Evolutionary conservation across 2,797 vertebrate genomes (phyloP).

Genomic region (Lindbergichthys nudifrons): DNA sequence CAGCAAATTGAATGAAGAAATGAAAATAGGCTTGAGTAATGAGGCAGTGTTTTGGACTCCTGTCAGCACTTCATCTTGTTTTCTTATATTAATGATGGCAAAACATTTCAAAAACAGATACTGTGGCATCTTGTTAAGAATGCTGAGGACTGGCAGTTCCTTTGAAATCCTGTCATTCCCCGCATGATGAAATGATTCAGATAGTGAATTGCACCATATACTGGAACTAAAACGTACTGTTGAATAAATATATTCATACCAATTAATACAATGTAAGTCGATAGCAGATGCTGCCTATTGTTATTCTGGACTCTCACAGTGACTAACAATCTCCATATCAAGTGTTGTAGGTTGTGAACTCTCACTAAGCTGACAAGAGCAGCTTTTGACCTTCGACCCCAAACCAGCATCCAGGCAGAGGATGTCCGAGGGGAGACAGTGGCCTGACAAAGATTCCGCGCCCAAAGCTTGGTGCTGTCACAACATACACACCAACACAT

Average conservation of each 20-base stretch:
- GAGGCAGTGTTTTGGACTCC: constrained; percentile 59
- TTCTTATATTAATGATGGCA: constrained; percentile 50
- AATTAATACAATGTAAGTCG: constrained; percentile 9
- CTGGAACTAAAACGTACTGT: background rate
- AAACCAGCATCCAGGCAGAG: constrained; percentile 55
- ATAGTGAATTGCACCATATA: background rate
- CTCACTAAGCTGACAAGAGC: constrained; percentile 70
- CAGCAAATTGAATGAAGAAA: constrained; percentile 65
- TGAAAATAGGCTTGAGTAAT: constrained; percentile 62
- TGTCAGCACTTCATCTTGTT: constrained; percentile 59
- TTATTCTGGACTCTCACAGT: constrained; percentile 36
- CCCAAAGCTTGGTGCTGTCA: constrained; percentile 59
- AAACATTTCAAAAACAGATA: constrained; percentile 45
- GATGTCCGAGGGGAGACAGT: constrained; percentile 56
- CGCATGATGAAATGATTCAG: background rate
- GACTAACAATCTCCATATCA: constrained; percentile 64
- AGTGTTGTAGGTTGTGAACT: constrained; percentile 59
- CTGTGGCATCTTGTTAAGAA: constrained; percentile 16
- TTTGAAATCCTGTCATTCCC: constrained; percentile 23
- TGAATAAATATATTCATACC: background rate
- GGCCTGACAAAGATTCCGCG: constrained; percentile 57
- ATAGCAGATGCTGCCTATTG: constrained; percentile 34
- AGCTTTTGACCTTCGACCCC: constrained; percentile 71
- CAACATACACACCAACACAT: constrained; percentile 51
- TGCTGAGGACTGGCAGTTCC: constrained; percentile 3